A percentile compares a stretch with the other conserved stretches of the same genome.
These are phyloP conservation scores for Microctonus brassicae DNA, from an alignment of 2,888 invertebrate genomes.

Conservation along the genomic window DNA sequence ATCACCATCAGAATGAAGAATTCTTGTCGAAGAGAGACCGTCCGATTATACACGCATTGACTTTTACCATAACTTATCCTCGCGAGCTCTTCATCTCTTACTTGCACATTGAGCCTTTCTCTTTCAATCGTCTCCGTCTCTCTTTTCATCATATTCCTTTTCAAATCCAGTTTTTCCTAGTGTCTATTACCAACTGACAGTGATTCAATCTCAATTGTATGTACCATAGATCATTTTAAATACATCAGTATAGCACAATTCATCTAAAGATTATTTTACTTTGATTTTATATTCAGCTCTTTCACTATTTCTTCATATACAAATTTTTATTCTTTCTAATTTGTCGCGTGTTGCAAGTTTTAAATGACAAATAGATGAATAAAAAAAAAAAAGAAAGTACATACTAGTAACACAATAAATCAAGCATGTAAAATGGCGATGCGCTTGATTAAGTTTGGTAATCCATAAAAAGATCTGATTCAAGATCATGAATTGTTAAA, in stretches of 20 bases:
- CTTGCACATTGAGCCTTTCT: not conserved
- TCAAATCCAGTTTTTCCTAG: constrained; percentile 21
- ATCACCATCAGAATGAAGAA: constrained; percentile 41
- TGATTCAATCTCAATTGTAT: too few species aligned
- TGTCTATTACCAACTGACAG: constrained; percentile 15
- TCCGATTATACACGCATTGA: constrained; percentile 19
- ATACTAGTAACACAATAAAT: not conserved
- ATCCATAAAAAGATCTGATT: not conserved
- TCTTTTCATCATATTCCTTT: constrained; percentile 39
- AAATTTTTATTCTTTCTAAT: not conserved
- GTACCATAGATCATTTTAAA: too few species aligned
- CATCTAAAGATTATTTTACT: not conserved
- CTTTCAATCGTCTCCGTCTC: not conserved
- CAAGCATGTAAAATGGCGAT: not conserved
- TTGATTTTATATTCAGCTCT: not conserved
- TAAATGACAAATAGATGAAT: not conserved
- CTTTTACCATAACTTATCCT: constrained; percentile 40
- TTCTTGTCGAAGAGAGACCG: constrained; percentile 48
- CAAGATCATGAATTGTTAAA: not conserved
- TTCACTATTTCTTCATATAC: not conserved
- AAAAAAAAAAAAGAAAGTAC: constrained; percentile 10
- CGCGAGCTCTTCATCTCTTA: constrained; percentile 19
- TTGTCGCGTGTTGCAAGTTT: not conserved
- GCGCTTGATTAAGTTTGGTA: not conserved
- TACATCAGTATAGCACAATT: not conserved